phyloP scores from a whole-genome alignment of 2,797 vertebrate genomes.

The Sebastes hubbsi region DNA sequence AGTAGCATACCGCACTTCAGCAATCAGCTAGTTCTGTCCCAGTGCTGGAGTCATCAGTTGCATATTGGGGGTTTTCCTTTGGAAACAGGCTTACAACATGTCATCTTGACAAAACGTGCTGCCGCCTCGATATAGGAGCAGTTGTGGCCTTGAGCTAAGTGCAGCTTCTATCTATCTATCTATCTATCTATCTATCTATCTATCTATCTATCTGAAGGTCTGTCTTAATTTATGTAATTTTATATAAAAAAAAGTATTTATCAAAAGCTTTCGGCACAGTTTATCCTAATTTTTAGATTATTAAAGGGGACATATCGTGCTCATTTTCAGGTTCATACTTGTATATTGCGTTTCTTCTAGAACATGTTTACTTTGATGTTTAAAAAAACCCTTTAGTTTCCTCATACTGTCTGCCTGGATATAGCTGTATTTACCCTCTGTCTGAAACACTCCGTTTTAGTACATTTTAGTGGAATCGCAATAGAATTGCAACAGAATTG shows the following conservation, averaged over 20 bases:
- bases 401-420: no score
- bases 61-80: conserved; percentile 37
- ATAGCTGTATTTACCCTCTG: no score
- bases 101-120: conserved; percentile 13
- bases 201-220: not conserved
- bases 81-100: not conserved
- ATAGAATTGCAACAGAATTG: no score
- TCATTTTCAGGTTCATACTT: no score
- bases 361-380: no score
- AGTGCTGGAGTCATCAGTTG: not conserved
- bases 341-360: no score
- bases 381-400: no score
- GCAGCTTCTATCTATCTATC: not conserved
- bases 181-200: not conserved
- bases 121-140: conserved; percentile 4
- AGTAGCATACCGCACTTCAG: not conserved
- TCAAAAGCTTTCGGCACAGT: not conserved
- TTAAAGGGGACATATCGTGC: no score
- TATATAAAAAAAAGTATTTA: not conserved
- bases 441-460: no score
- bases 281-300: not conserved
- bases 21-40: no score
- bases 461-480: no score
- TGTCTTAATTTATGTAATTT: not conserved
- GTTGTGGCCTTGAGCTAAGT: not conserved